Evolutionary conservation across 2,888 invertebrate species (phyloP).

Genomic region (Drosophila neotestacea): DNA sequence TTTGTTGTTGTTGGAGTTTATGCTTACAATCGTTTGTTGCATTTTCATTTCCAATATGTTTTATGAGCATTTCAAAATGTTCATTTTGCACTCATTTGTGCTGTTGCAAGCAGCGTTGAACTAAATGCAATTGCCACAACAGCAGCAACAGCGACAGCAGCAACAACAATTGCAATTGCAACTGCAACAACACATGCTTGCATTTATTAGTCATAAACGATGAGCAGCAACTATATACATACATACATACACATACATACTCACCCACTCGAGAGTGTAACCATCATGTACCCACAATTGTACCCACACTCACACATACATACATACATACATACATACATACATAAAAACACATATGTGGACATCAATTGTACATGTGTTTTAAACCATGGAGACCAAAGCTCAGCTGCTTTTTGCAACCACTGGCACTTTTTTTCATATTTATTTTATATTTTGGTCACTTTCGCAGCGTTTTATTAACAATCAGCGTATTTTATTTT

Average conservation of each 20-base stretch:
- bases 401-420: constrained; percentile 55
- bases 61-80: constrained; percentile 56
- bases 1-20: constrained; percentile 13
- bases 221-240: constrained; percentile 33
- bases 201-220: constrained; percentile 19
- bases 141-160: constrained; percentile 11
- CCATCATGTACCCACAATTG: constrained; percentile 10
- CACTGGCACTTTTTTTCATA: constrained; percentile 36
- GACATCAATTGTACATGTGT: constrained; percentile 57
- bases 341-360: constrained; percentile 19
- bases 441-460: constrained; percentile 19
- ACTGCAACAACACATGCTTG: background rate
- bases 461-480: constrained; percentile 46
- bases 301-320: constrained; percentile 12
- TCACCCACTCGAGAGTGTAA: constrained; percentile 41
- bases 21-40: constrained; percentile 61
- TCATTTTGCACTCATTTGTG: constrained; percentile 52
- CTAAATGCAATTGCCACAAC: constrained; percentile 24
- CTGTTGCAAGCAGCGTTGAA: constrained; percentile 46
- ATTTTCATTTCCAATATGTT: constrained; percentile 65
- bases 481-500: constrained; percentile 48
- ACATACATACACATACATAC: constrained; percentile 21
- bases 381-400: constrained; percentile 39
- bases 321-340: constrained; percentile 10
- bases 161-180: constrained; percentile 1